Evolutionary conservation across 2,888 invertebrate genomes (phyloP), one percentile per base, ranked within the genome.

Genomic region (Agrochola circellaris): DNA sequence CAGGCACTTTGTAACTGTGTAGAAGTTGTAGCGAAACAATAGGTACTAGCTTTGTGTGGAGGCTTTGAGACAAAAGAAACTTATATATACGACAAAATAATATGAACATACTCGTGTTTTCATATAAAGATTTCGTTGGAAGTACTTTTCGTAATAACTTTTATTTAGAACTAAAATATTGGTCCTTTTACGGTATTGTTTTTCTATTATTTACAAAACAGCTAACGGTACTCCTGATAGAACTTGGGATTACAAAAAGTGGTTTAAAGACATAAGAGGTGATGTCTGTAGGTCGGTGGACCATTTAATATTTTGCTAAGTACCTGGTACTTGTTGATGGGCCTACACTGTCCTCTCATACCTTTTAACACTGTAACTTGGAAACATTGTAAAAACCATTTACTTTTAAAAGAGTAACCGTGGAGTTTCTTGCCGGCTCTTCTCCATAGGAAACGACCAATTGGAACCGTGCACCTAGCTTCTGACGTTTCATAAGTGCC

Each of bases 11-110:
- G 74, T 51, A 64, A 77, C 73, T 74, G 61, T 34, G 17, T 58
- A 56, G 9, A 85, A 83, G 65, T 85, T 84, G 17, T 64, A 67
- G 1, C 48, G 51, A 78, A 85, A 85, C 86, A 83, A 82, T 82
- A 23, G 23, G 51, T 23, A 81, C 73, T 51, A 56, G 74, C 78
- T 78, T 67, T 75, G 81, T 64, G 5, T n/a, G n/a, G 17, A 68
- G 45, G 66, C 75, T 76, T 64, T 58, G 82, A 85, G 26, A 85
- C 68, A 82, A 82, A 83, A 69, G 65, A 62, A 80, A 81, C 66
- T 74, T 48, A 69, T 34, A 68, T 62, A 71, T 42, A 73, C 45
- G 66, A 64, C 42, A 45, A 48, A 72, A 45, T 51, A 56, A 70
- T 66, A 72, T 69, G 62, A 80, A 56, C 23, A 42, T 23, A 70